Percentiles rank a stretch among this genome's conserved stretches.
These are phyloP conservation scores for Nothoprocta perdicaria DNA, from an alignment of 2,113 vertebrate species.

Conservation along the genomic window DNA sequence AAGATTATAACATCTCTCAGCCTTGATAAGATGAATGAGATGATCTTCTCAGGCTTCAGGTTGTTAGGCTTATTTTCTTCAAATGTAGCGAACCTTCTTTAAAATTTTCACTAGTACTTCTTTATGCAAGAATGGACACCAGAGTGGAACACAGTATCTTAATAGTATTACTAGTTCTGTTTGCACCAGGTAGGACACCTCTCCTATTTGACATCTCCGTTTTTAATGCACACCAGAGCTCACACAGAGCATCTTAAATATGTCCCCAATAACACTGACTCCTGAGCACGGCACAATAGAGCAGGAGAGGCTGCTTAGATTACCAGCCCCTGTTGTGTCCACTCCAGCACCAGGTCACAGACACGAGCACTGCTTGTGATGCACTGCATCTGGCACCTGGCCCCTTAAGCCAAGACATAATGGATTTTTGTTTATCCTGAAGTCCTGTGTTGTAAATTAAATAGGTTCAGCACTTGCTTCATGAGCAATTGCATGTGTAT, in stretches of 20 bases:
- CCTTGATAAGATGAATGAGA: not conserved
- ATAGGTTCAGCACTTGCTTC: not conserved
- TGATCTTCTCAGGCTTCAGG: not conserved
- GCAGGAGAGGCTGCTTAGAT: not conserved
- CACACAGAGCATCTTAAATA: not conserved
- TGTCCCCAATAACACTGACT: not conserved
- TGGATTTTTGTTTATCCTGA: not conserved
- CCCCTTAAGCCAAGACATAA: not conserved
- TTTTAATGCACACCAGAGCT: not conserved
- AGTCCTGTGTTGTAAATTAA: not conserved
- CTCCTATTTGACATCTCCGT: not conserved
- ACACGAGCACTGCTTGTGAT: not conserved
- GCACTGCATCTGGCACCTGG: not conserved
- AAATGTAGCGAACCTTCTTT: not conserved
- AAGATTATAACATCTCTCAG: not conserved
- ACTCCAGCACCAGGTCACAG: not conserved
- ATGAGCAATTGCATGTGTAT: not conserved
- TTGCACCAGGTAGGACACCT: not conserved
- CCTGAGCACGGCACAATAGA: not conserved
- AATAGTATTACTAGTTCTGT: not conserved
- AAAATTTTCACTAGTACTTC: not conserved
- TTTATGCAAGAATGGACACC: not conserved
- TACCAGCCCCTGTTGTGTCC: not conserved
- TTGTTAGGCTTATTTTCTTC: not conserved
- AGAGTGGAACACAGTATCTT: not conserved